Percentiles rank a stretch among this genome's conserved stretches.
phyloP scores from a whole-genome alignment of 2,888 invertebrate species.

The Drosophila algonquin region DNA sequence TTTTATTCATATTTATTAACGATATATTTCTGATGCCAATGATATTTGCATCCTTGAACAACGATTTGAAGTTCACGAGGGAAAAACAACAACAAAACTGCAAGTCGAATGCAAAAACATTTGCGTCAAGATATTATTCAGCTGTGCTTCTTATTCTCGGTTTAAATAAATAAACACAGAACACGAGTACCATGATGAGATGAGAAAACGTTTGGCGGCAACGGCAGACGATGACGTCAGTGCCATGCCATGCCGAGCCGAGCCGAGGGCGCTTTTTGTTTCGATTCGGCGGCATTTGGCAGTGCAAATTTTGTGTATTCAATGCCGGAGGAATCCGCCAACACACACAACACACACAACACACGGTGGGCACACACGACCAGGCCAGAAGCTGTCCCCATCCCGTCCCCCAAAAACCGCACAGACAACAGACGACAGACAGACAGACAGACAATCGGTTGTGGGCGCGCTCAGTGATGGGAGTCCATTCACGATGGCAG shows the following conservation, averaged over 20 bases:
- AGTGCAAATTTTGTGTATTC: slow-evolving; percentile 67
- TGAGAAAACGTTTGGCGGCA: slow-evolving; percentile 28
- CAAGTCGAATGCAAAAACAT: slow-evolving; percentile 14
- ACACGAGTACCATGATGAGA: slow-evolving; percentile 10
- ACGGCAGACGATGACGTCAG: slow-evolving; percentile 46
- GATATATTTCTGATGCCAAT: too few species aligned
- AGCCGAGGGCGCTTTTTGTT: slow-evolving; percentile 10
- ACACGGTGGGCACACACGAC: slow-evolving; percentile 5
- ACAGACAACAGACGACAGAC: slow-evolving; percentile 16
- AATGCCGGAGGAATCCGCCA: slow-evolving; percentile 59
- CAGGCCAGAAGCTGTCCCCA: slow-evolving; percentile 27
- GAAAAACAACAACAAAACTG: background rate
- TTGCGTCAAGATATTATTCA: background rate
- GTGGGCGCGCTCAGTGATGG: slow-evolving; percentile 22
- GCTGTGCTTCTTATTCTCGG: background rate
- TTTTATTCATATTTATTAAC: too few species aligned
- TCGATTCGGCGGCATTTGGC: slow-evolving; percentile 34
- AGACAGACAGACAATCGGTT: slow-evolving; percentile 7
- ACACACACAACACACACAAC: slow-evolving; percentile 18
- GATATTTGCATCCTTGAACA: too few species aligned
- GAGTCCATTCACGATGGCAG: background rate
- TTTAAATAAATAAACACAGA: slow-evolving; percentile 43
- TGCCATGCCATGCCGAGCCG: slow-evolving; percentile 9
- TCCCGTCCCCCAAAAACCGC: slow-evolving; percentile 1
- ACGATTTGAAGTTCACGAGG: background rate